Conservation (phyloP, 1,140 invertebrate species). For the Penaeus japonicus region DNA sequence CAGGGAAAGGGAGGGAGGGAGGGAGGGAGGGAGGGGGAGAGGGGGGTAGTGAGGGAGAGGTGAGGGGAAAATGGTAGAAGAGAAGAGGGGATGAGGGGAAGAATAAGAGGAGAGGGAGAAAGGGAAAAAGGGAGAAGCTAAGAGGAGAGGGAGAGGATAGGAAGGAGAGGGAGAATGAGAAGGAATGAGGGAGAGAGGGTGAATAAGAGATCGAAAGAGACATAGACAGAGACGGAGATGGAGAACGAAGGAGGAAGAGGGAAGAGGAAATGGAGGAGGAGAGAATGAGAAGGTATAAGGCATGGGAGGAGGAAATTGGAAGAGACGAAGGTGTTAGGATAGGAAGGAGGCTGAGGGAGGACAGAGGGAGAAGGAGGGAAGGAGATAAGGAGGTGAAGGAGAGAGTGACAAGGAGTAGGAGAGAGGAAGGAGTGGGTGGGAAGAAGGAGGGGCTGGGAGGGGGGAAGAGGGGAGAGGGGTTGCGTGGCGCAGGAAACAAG, state of each 20-base stretch:
- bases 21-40: neutral
- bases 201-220: neutral
- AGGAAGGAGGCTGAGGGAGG: neutral
- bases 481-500: too few species aligned
- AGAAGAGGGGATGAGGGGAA: too few species aligned
- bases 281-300: neutral
- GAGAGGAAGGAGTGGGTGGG: too few species aligned
- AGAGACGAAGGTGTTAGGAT: neutral
- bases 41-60: neutral
- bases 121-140: too few species aligned
- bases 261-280: neutral
- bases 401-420: too few species aligned
- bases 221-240: neutral
- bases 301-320: neutral
- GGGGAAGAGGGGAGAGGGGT: too few species aligned
- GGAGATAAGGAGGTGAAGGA: neutral
- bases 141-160: too few species aligned
- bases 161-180: neutral
- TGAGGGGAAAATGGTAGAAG: neutral
- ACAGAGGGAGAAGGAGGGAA: neutral
- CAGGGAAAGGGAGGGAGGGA: neutral
- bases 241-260: too few species aligned
- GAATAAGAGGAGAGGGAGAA: neutral
- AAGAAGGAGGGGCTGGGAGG: too few species aligned
- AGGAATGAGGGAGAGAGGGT: too few species aligned